These are phyloP conservation scores for Brassicogethes aeneus DNA, from an alignment of 2,888 invertebrate species.

Conservation along the genomic window DNA sequence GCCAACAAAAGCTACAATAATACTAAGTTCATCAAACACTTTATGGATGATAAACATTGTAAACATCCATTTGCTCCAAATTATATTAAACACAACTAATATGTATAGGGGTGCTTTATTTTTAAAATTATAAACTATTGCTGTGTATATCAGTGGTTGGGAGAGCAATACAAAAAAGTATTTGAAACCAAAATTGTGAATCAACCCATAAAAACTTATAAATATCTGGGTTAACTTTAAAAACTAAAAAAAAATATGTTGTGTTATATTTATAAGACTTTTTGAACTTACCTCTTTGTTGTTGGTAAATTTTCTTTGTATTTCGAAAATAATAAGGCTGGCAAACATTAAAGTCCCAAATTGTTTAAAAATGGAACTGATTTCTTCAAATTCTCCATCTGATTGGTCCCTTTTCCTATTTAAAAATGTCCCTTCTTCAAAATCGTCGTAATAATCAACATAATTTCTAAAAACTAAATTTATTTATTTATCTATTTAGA, in stretches of 20 bases:
- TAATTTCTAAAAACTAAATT: slow-evolving; percentile 38
- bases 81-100: not conserved
- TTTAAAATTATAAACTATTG: slow-evolving; percentile 15
- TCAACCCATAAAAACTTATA: not conserved
- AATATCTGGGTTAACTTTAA: not conserved
- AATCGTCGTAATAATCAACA: slow-evolving; percentile 43
- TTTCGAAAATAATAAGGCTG: not conserved
- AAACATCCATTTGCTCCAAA: not conserved
- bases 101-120: not conserved
- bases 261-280: not conserved
- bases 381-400: slow-evolving; percentile 51
- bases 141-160: slow-evolving; percentile 50
- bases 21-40: slow-evolving; percentile 36
- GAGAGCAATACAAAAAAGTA: slow-evolving; percentile 2
- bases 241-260: not conserved
- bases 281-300: not conserved
- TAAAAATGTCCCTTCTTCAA: slow-evolving; percentile 47
- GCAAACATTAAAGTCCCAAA: not conserved
- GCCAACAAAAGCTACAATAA: slow-evolving; percentile 45
- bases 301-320: not conserved
- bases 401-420: slow-evolving; percentile 53
- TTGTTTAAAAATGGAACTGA: not conserved
- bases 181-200: not conserved
- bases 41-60: not conserved
- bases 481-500: not conserved